Evolutionary conservation across 2,797 vertebrate genomes (phyloP), one percentile per base, ranked within the genome.

Genomic region (Notamacropus eugenii): DNA sequence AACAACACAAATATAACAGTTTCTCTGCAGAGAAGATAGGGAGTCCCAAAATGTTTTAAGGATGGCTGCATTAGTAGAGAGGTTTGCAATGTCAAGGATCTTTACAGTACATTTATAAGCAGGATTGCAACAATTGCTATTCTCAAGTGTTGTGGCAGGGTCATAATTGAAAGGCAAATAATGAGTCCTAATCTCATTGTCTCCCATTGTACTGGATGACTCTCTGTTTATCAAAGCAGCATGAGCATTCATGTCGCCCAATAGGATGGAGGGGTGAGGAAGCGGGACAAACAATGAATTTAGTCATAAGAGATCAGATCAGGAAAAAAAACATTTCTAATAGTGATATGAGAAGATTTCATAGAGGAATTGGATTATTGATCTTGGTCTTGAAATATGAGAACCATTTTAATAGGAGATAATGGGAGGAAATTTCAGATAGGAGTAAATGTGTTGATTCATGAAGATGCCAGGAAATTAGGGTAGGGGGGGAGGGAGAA

Each of bases 271-370:
- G 34, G 16, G 31, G 34, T 6, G 34, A 6, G 59, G 34, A 0
- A 46, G 58, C 11, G 11, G 31, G 11, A 62, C 31, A 31, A 62
- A 62, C 11, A 34, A 14, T 9, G 5, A n/a, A 19, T 82, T 74
- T 46, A 82, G 11, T 74, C 67, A 9, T 24, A 82, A 82, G 67
- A 82, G 67, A 46, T 40, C 19, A 82, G n/a, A 82, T 82, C 19
- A 82, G 40, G n/a, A 24, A 58, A 27, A 57, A 55, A 91, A 3
- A n/a, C 22, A 56, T 57, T 67, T 93, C 93, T 93, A n/a, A 97
- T 27, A 93, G 10, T 34, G 13, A 55, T 5, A 93, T 82, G 92
- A 22, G 24, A 90, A n/a, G 1, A 16, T 55, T 55, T 11, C 27
- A 90, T 54, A 97, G 9, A 94, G 58, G 40, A 57, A 2, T 46